Evolutionary conservation across 2,888 invertebrate species (phyloP).

Genomic region (Bedellia somnulentella): DNA sequence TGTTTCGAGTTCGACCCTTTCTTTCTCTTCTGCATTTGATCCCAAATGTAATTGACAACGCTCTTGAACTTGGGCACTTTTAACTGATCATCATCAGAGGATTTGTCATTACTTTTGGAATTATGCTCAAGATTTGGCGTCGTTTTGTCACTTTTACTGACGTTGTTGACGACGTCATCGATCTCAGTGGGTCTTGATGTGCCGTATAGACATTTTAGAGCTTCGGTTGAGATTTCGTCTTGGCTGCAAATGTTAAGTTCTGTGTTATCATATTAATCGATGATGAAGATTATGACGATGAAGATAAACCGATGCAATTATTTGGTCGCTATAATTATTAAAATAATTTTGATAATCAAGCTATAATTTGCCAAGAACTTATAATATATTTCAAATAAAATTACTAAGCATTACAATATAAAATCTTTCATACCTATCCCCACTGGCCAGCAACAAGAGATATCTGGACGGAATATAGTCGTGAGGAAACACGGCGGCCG

Average conservation of each 20-base stretch:
- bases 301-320: too few species aligned
- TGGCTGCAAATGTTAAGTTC: slow-evolving; percentile 46
- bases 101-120: slow-evolving; percentile 10
- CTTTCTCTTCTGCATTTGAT: slow-evolving; percentile 65
- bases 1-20: slow-evolving; percentile 58
- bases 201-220: slow-evolving; percentile 74
- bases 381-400: too few species aligned
- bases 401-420: too few species aligned
- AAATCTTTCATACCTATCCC: slow-evolving; percentile 78
- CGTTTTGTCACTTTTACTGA: slow-evolving; percentile 32
- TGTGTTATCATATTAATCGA: neutral
- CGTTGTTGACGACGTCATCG: slow-evolving; percentile 50
- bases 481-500: slow-evolving; percentile 78
- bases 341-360: too few species aligned
- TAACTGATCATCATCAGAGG: too few species aligned
- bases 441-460: slow-evolving; percentile 78
- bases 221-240: slow-evolving; percentile 75
- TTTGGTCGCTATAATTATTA: too few species aligned
- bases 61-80: slow-evolving; percentile 72
- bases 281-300: too few species aligned
- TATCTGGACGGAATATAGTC: slow-evolving; percentile 83
- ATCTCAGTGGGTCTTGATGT: slow-evolving; percentile 57
- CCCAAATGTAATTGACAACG: slow-evolving; percentile 71
- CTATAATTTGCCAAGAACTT: too few species aligned
- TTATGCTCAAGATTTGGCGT: slow-evolving; percentile 30